These are phyloP conservation scores for Chrysolina americana DNA, from an alignment of 2,888 invertebrate species.

Conservation along the genomic window DNA sequence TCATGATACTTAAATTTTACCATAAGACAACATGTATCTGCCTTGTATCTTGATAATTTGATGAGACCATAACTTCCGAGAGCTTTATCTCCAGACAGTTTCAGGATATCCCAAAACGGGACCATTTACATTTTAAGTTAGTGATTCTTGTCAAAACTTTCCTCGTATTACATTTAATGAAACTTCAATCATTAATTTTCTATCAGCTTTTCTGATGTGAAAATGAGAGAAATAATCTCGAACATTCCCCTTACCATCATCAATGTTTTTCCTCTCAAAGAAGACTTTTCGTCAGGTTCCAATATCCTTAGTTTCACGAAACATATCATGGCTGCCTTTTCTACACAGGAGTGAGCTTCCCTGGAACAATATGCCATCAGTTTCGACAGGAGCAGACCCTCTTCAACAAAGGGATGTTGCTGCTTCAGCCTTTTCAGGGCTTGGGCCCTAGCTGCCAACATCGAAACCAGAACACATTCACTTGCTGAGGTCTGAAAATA, in stretches of 20 bases:
- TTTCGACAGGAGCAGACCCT: constrained; percentile 90
- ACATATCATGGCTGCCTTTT: constrained; percentile 95
- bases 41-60: no score
- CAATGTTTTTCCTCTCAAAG: constrained; percentile 85
- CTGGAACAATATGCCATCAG: constrained; percentile 94
- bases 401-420: constrained; percentile 89
- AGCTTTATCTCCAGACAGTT: no score
- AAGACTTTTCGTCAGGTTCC: constrained; percentile 88
- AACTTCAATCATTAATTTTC: no score
- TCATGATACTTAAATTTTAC: no score
- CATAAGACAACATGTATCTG: no score
- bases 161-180: no score
- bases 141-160: no score
- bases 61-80: no score
- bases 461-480: constrained; percentile 92
- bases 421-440: constrained; percentile 89
- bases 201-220: no score
- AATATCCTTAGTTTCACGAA: constrained; percentile 92
- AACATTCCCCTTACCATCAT: constrained; percentile 74
- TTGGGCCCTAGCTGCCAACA: constrained; percentile 93
- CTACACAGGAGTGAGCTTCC: constrained; percentile 93
- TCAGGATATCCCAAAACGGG: no score
- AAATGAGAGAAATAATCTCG: not conserved
- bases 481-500: constrained; percentile 89
- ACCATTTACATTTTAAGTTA: no score